These are phyloP conservation scores for Muraenolepis orangiensis DNA, from an alignment of 2,797 vertebrate genomes.

Conservation along the genomic window DNA sequence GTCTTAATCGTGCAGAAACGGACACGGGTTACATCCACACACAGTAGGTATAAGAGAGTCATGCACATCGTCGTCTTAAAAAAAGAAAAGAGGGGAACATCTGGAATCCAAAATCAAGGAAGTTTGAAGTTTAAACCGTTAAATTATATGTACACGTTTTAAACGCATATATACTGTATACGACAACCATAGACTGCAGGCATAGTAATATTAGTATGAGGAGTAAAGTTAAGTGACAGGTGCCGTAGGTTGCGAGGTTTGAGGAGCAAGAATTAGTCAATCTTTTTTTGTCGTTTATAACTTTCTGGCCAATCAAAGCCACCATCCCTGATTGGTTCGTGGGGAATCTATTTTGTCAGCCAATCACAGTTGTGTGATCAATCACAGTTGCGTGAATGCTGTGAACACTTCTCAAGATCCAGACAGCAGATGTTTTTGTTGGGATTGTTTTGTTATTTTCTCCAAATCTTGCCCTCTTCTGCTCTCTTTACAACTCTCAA, in stretches of 20 bases:
- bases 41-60: slow-evolving; percentile 46
- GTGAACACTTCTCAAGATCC: not conserved
- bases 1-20: slow-evolving; percentile 58
- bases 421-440: not conserved
- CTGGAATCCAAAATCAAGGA: slow-evolving; percentile 38
- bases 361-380: not conserved
- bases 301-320: not conserved
- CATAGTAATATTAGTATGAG: slow-evolving; percentile 40
- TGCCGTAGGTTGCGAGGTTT: not conserved
- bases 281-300: not conserved
- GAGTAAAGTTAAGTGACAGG: not conserved
- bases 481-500: not conserved
- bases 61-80: slow-evolving; percentile 62
- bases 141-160: slow-evolving; percentile 67
- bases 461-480: not conserved
- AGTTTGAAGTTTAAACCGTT: slow-evolving; percentile 48
- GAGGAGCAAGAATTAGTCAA: not conserved
- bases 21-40: slow-evolving; percentile 45
- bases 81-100: slow-evolving; percentile 9
- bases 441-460: not conserved
- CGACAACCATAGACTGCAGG: slow-evolving; percentile 57
- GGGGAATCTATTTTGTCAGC: not conserved
- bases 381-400: not conserved
- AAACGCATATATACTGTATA: slow-evolving; percentile 20
- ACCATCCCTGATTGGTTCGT: not conserved